phyloP scores from a whole-genome alignment of 2,888 invertebrate genomes.

The Lepidochrysops patricia region DNA sequence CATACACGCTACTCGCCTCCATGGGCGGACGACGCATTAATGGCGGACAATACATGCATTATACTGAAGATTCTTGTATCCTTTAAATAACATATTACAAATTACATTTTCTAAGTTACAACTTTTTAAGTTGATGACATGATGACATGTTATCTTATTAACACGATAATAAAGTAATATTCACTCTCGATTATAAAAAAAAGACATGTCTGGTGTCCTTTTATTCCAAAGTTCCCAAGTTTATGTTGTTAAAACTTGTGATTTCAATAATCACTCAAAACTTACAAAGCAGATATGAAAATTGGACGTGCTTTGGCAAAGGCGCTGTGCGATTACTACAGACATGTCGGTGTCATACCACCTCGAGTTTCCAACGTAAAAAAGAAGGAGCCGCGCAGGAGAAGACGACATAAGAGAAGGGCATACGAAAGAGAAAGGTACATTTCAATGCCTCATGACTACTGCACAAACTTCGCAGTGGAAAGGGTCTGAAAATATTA shows the following conservation, averaged over 20 bases:
- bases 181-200: too few species aligned
- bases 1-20: slow-evolving; percentile 93
- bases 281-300: slow-evolving; percentile 39
- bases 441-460: background rate
- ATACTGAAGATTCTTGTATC: slow-evolving; percentile 97
- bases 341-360: slow-evolving; percentile 71
- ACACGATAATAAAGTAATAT: too few species aligned
- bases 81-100: slow-evolving; percentile 50
- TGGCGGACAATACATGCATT: slow-evolving; percentile 83
- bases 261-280: background rate
- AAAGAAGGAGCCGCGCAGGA: slow-evolving; percentile 47
- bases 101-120: too few species aligned
- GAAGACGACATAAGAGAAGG: slow-evolving; percentile 47
- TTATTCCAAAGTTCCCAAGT: too few species aligned
- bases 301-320: slow-evolving; percentile 67
- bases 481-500: background rate
- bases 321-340: slow-evolving; percentile 73
- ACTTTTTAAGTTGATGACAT: too few species aligned
- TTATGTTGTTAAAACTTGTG: background rate
- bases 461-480: background rate
- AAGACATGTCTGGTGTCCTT: too few species aligned
- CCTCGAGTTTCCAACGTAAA: slow-evolving; percentile 51
- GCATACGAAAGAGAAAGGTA: slow-evolving; percentile 49
- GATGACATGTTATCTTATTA: too few species aligned
- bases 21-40: slow-evolving; percentile 89